Evolutionary conservation across 2,113 vertebrate genomes (phyloP).

Genomic region (Myanophis thanlyinensis): DNA sequence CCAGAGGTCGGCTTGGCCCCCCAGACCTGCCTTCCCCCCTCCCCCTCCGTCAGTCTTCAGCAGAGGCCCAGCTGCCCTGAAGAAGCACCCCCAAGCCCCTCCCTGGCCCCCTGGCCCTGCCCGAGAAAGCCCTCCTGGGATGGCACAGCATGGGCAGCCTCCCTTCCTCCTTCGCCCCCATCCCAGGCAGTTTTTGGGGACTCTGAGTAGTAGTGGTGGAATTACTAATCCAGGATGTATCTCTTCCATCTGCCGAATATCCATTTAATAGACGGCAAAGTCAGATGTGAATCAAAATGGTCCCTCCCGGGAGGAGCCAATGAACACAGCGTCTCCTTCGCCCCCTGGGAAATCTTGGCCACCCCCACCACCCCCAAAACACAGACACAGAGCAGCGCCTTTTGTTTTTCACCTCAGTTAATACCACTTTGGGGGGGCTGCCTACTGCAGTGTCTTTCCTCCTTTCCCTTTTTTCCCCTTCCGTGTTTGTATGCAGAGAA

Average conservation of each 20-base stretch:
- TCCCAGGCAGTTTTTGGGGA: slow-evolving; percentile 66
- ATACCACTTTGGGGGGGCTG: slow-evolving; percentile 57
- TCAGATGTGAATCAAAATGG: slow-evolving; percentile 82
- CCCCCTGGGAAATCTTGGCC: slow-evolving; percentile 71
- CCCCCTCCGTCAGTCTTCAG: background rate
- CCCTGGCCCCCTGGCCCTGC: background rate
- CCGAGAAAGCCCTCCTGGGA: background rate
- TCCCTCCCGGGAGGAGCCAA: slow-evolving; percentile 79
- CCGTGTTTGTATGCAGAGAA: slow-evolving; percentile 23
- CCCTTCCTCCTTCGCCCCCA: slow-evolving; percentile 27
- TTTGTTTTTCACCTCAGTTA: slow-evolving; percentile 71
- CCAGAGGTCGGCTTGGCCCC: background rate
- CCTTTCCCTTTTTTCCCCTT: slow-evolving; percentile 51
- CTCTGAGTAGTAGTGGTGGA: slow-evolving; percentile 75
- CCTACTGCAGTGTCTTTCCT: slow-evolving; percentile 28
- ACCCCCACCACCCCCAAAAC: slow-evolving; percentile 36
- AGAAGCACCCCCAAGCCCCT: background rate
- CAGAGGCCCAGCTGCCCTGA: background rate
- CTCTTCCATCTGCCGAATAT: slow-evolving; percentile 78
- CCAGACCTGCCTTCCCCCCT: background rate
- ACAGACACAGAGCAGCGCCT: slow-evolving; percentile 70
- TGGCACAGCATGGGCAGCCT: background rate
- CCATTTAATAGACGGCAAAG: slow-evolving; percentile 76
- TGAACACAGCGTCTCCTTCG: slow-evolving; percentile 76
- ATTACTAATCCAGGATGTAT: slow-evolving; percentile 83